phyloP scores from a whole-genome alignment of 2,888 invertebrate genomes.

The Campoletis raptor region DNA sequence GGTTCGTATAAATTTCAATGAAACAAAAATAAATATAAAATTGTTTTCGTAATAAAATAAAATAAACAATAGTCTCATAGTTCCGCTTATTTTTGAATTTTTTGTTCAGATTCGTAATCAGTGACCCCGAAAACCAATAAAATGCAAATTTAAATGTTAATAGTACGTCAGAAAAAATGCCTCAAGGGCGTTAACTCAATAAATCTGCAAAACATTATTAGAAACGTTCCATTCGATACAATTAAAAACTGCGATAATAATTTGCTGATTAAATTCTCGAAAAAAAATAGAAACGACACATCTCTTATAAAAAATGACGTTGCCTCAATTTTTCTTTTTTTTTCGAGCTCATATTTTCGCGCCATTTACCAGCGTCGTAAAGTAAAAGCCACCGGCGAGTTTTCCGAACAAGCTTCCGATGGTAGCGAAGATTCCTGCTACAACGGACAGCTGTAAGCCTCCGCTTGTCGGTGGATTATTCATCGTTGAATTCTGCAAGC shows the following conservation, averaged over 20 bases:
- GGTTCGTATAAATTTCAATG: too few species aligned
- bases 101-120: too few species aligned
- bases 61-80: too few species aligned
- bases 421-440: constrained; percentile 88
- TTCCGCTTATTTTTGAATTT: too few species aligned
- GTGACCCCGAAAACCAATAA: too few species aligned
- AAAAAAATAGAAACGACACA: background rate
- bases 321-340: constrained; percentile 27
- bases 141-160: too few species aligned
- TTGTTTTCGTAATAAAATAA: too few species aligned
- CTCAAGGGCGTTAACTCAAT: too few species aligned
- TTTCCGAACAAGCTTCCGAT: constrained; percentile 89
- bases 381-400: constrained; percentile 85
- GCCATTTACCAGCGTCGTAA: constrained; percentile 73
- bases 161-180: too few species aligned
- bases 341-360: constrained; percentile 52
- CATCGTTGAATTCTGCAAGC: constrained; percentile 35
- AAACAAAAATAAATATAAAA: too few species aligned
- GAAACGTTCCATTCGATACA: too few species aligned
- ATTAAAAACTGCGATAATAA: background rate
- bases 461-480: constrained; percentile 35
- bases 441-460: constrained; percentile 84
- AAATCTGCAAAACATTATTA: too few species aligned
- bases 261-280: background rate
- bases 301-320: background rate